These are phyloP conservation scores for Choristoneura rosaceana DNA, from an alignment of 2,888 invertebrate species.

Conservation along the genomic window DNA sequence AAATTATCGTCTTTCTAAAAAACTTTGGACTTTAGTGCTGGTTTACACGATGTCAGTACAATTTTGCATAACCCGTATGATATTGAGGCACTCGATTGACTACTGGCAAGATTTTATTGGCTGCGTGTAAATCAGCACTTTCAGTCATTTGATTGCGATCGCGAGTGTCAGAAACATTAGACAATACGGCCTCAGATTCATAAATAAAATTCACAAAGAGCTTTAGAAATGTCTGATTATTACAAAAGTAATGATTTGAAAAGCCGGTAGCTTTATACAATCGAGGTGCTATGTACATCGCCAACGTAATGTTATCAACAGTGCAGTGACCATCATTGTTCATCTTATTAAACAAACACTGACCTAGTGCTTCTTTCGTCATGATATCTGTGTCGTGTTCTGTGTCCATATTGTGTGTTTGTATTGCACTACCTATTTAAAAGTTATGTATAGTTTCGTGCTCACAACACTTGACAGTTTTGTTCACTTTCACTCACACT, in stretches of 20 bases:
- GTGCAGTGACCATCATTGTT: slow-evolving; percentile 49
- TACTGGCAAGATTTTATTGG: no score
- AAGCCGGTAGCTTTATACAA: background rate
- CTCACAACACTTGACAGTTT: slow-evolving; percentile 48
- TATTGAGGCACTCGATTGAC: no score
- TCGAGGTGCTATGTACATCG: slow-evolving; percentile 30
- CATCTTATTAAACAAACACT: slow-evolving; percentile 57
- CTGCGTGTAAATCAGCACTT: no score
- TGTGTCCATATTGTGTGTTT: slow-evolving; percentile 66
- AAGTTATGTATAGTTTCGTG: slow-evolving; percentile 44
- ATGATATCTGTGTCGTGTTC: slow-evolving; percentile 73
- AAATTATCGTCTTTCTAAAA: background rate
- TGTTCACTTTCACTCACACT: slow-evolving; percentile 45
- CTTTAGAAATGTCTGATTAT: no score
- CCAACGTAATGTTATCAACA: slow-evolving; percentile 35
- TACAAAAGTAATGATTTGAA: slow-evolving; percentile 16
- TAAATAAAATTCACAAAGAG: no score
- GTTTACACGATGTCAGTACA: no score
- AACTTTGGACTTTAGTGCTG: no score
- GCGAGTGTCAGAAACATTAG: no score
- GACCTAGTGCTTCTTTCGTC: slow-evolving; percentile 79
- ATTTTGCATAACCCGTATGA: no score
- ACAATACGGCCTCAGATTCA: no score
- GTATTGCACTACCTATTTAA: slow-evolving; percentile 50
- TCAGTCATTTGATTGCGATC: no score